Evolutionary conservation across 2,113 vertebrate genomes (phyloP).

Genomic region (Meriones unguiculatus): DNA sequence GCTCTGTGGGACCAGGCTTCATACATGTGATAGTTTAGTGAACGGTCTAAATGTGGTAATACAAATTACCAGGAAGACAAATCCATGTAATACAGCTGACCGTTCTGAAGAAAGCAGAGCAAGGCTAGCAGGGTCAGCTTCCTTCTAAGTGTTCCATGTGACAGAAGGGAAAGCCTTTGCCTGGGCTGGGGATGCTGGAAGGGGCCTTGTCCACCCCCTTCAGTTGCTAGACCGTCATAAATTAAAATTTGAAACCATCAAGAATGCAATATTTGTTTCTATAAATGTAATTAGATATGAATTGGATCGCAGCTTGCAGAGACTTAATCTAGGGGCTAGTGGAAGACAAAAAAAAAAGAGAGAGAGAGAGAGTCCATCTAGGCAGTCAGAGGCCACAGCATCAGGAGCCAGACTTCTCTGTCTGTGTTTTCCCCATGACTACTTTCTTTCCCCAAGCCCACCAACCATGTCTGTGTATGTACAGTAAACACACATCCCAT

Average conservation of each 20-base stretch:
- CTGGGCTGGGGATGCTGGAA: background rate
- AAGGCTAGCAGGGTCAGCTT: conserved; percentile 23
- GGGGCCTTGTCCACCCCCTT: background rate
- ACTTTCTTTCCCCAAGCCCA: background rate
- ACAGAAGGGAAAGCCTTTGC: conserved; percentile 27
- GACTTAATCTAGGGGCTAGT: background rate
- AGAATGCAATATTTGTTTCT: conserved; percentile 36
- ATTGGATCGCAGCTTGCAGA: background rate
- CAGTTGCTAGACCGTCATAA: background rate
- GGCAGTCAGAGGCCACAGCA: background rate
- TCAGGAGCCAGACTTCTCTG: background rate
- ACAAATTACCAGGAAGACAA: conserved; percentile 57
- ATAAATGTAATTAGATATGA: background rate
- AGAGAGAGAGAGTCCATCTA: background rate
- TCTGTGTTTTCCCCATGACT: background rate
- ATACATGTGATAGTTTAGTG: conserved; percentile 47
- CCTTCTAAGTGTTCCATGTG: conserved; percentile 6
- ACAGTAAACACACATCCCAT: background rate
- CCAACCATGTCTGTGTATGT: background rate
- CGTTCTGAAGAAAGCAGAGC: conserved; percentile 52
- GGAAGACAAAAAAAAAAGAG: background rate
- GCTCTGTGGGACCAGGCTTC: background rate
- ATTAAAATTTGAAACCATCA: conserved; percentile 38
- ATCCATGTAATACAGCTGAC: conserved; percentile 64
- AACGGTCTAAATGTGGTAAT: conserved; percentile 56